Base-by-base conservation (phyloP, 1,140 invertebrate species). In the Drosophila kanapiae region DNA sequence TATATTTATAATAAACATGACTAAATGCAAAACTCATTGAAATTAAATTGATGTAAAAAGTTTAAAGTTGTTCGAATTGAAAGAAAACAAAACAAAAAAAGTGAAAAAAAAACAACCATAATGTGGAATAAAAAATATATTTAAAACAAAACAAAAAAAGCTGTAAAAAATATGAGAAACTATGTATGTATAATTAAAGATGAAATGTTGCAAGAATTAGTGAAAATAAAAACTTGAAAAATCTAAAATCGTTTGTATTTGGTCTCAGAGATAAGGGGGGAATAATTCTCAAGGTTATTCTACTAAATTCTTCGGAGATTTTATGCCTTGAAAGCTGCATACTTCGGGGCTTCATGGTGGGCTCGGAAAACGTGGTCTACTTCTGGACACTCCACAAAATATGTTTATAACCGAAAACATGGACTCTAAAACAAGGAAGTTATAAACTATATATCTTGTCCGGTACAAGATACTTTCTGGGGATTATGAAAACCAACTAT, bases 181-280 rank as follows among this genome's bases (percentile, higher is more conserved):
- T 86, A 86, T 86, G 83, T 82, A 87, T 86, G 82, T 86, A 86
- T 82, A 86, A 76, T 87, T 85, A 82, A 85, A 75, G 72, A 87
- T 77, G 78, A 87, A 87, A 87, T 87, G 75, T 86, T 86, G 82
- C 83, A 87, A 77, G 58, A 81, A 87, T 87, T 86, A 86, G 82
- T 86, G 65, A 86, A 87, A 86, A 87, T 86, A 87, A 86, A 82
- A 86, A 78, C 53, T 60, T 68, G 35, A 35, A 86, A 85, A 79
- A 74, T 40, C 14, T n/a, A 42, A 10, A 40, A 40, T n/a, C 5
- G 13, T 18, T 1, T 5, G n/a, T 51, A 27, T 49, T 13, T 27
- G 9, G 9, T 4, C 7, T 14, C 3, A 14, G 47, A 48, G 23
- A 48, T 48, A 29, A 29, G 27, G 14, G 1, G 4, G 6, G 6